phyloP scores from a whole-genome alignment of 2,888 invertebrate genomes.

The Clunio marinus region DNA sequence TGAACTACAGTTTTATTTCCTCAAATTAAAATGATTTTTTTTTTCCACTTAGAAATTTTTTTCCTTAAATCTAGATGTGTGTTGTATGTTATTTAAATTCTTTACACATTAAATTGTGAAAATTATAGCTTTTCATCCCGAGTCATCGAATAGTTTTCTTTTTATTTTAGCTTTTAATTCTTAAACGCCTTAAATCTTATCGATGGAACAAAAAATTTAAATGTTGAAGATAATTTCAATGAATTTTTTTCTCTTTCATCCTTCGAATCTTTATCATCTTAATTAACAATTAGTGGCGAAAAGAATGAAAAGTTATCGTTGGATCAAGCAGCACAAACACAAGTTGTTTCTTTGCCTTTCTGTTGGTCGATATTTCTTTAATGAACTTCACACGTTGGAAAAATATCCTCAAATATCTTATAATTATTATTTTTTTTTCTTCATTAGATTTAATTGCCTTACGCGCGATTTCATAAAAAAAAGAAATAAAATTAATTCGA shows the following conservation, averaged over 20 bases:
- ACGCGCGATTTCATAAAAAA: slow-evolving; percentile 1
- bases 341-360: too few species aligned
- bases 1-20: slow-evolving; percentile 32
- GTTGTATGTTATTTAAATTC: too few species aligned
- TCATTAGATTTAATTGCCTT: slow-evolving; percentile 4
- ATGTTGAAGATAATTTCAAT: background rate
- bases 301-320: background rate
- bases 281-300: background rate
- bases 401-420: slow-evolving; percentile 11
- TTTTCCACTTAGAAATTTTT: slow-evolving; percentile 29
- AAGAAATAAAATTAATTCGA: slow-evolving; percentile 18
- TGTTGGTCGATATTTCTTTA: too few species aligned
- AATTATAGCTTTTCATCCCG: background rate
- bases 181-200: background rate
- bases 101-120: slow-evolving; percentile 12
- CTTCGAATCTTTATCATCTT: background rate
- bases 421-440: too few species aligned
- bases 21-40: slow-evolving; percentile 24
- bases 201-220: too few species aligned
- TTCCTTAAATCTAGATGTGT: background rate
- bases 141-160: too few species aligned
- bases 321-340: slow-evolving; percentile 17
- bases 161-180: too few species aligned
- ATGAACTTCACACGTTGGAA: background rate
- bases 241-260: background rate